Percentiles rank a stretch among this genome's conserved stretches.
Evolutionary conservation across 2,888 invertebrate genomes (phyloP).

Genomic region (Capitulum mitella): DNA sequence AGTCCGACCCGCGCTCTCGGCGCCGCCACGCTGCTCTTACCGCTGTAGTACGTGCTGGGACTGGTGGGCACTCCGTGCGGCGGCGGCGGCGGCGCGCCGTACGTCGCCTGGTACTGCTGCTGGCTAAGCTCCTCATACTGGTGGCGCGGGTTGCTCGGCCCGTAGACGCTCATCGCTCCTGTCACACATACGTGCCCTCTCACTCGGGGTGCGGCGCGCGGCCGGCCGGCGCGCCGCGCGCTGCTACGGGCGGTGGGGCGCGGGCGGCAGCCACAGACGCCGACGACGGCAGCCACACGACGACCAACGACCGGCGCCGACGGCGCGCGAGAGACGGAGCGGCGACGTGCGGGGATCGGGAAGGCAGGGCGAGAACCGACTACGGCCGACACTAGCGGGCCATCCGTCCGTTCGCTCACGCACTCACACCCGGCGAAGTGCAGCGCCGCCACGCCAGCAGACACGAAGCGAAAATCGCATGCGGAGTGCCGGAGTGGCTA

Average conservation of each 20-base stretch:
- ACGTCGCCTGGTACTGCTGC: not conserved
- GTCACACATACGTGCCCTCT: not conserved
- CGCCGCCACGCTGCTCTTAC: not conserved
- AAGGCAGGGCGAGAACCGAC: not conserved
- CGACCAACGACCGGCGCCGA: not conserved
- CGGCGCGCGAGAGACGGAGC: not conserved
- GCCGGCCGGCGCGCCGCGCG: not conserved
- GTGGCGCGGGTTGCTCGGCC: slow-evolving; percentile 20
- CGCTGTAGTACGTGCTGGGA: slow-evolving; percentile 22
- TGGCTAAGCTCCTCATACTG: slow-evolving; percentile 16
- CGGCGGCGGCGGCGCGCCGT: slow-evolving; percentile 8
- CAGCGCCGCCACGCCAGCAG: not conserved
- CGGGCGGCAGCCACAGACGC: not conserved
- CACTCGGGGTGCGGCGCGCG: not conserved
- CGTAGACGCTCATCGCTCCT: not conserved
- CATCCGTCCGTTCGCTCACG: not conserved
- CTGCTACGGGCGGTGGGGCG: not conserved
- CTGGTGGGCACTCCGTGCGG: not conserved
- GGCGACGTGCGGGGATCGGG: not conserved
- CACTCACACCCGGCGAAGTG: not conserved
- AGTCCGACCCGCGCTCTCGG: not conserved
- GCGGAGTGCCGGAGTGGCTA: not conserved
- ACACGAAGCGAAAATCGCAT: not conserved
- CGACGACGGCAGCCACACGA: not conserved
- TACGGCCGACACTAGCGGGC: not conserved